phyloP scores from a whole-genome alignment of 2,113 vertebrate genomes.

The Daboia siamensis region DNA sequence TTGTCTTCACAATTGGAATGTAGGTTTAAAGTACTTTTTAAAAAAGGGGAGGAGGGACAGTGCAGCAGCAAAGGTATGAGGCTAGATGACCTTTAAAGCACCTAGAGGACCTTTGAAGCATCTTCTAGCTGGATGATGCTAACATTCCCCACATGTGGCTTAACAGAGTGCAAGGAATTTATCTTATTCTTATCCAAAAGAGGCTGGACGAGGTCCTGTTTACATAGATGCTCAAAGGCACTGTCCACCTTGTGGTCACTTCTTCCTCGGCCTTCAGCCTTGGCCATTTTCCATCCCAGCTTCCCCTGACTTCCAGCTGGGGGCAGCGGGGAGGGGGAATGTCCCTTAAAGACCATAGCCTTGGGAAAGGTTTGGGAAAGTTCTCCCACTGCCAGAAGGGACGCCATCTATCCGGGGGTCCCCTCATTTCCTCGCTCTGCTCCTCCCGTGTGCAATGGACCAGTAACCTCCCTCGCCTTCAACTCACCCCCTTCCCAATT shows the following conservation, averaged over 20 bases:
- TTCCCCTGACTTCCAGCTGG: not conserved
- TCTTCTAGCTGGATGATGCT: not conserved
- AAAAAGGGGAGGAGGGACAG: not conserved
- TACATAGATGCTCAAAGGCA: not conserved
- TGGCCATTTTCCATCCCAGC: not conserved
- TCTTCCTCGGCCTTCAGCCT: not conserved
- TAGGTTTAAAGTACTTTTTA: not conserved
- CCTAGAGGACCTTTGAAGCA: not conserved
- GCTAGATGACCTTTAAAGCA: not conserved
- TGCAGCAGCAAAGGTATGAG: not conserved
- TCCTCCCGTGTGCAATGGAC: not conserved
- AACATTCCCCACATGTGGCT: not conserved
- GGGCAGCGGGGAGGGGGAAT: not conserved
- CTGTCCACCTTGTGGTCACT: not conserved
- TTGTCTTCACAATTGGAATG: not conserved
- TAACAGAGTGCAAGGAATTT: not conserved
- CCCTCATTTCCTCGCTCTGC: not conserved
- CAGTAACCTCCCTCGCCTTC: too few relatives aligned
- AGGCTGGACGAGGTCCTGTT: not conserved
- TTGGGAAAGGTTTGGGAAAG: too few relatives aligned
- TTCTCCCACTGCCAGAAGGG: not conserved
- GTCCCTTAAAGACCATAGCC: not conserved
- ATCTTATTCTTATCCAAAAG: not conserved
- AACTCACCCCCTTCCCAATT: not conserved
- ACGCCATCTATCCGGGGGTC: not conserved